A percentile compares a stretch with the other conserved stretches of the same genome.
Conservation (phyloP, 2,888 invertebrate genomes). For the Hemaris fuciformis region DNA sequence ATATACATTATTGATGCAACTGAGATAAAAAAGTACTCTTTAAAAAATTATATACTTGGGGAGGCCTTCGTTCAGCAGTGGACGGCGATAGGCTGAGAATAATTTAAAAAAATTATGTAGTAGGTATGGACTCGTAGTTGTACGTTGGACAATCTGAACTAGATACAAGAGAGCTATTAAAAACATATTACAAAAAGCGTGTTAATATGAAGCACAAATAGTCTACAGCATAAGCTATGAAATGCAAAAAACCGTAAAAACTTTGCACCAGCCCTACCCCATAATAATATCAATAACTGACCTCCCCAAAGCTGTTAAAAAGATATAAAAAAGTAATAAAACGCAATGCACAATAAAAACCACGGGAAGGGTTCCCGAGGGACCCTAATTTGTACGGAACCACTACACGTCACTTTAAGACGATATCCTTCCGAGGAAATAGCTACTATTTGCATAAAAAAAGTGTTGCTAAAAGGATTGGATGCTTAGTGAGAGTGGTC, state of each 20-base stretch:
- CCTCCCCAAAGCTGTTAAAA: constrained; percentile 64
- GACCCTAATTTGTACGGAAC: constrained; percentile 45
- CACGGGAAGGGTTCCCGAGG: constrained; percentile 56
- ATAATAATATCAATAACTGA: constrained; percentile 51
- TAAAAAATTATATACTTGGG: too few species aligned
- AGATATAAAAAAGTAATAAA: constrained; percentile 81
- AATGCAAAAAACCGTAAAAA: not conserved
- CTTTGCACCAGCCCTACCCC: constrained; percentile 43
- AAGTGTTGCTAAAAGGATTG: not conserved
- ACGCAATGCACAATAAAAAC: constrained; percentile 66
- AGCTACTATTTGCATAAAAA: not conserved
- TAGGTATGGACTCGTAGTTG: too few species aligned
- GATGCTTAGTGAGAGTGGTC: not conserved
- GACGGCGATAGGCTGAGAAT: too few species aligned
- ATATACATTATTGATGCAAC: too few species aligned
- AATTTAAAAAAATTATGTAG: too few species aligned
- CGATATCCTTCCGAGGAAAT: constrained; percentile 7
- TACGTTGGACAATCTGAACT: too few species aligned
- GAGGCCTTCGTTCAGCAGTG: too few species aligned
- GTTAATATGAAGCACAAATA: too few species aligned
- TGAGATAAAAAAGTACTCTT: too few species aligned
- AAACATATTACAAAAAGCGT: too few species aligned
- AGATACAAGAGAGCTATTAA: too few species aligned
- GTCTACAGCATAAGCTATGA: too few species aligned
- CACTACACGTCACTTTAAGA: constrained; percentile 31